Percentiles rank a stretch among this genome's conserved stretches.
Conservation (phyloP, 1,140 invertebrate genomes). For the Sycobia sp. region DNA sequence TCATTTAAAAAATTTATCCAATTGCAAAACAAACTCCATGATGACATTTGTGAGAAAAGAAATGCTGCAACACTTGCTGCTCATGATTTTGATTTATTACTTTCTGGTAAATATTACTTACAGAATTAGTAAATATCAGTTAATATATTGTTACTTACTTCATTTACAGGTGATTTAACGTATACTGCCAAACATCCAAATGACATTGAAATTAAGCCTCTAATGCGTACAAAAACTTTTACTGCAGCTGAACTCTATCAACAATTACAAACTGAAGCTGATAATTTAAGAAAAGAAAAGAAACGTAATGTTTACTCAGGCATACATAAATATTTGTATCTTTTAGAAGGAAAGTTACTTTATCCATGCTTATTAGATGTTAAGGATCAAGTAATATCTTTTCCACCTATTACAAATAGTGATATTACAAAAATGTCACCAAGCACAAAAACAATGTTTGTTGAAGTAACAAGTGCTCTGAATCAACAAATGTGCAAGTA, state of each 20-base stretch:
- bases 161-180: slow-evolving; percentile 63
- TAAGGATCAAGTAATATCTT: slow-evolving; percentile 72
- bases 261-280: slow-evolving; percentile 75
- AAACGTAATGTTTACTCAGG: slow-evolving; percentile 80
- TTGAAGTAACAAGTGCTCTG: slow-evolving; percentile 79
- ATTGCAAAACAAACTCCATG: slow-evolving; percentile 81
- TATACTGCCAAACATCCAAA: slow-evolving; percentile 71
- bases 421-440: slow-evolving; percentile 76
- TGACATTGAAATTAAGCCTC: slow-evolving; percentile 69
- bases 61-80: slow-evolving; percentile 81
- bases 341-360: slow-evolving; percentile 74
- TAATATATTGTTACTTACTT: slow-evolving; percentile 24
- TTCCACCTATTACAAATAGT: slow-evolving; percentile 84
- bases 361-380: slow-evolving; percentile 75
- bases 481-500: slow-evolving; percentile 70
- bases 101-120: slow-evolving; percentile 53
- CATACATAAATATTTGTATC: slow-evolving; percentile 80
- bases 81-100: slow-evolving; percentile 74
- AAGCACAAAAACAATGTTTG: slow-evolving; percentile 70
- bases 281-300: slow-evolving; percentile 76
- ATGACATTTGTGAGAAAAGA: slow-evolving; percentile 77
- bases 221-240: slow-evolving; percentile 66
- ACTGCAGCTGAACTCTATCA: slow-evolving; percentile 71
- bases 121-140: neutral
- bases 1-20: slow-evolving; percentile 80